phyloP scores from a whole-genome alignment of 2,113 vertebrate genomes.

The Oreochromis aureus region DNA sequence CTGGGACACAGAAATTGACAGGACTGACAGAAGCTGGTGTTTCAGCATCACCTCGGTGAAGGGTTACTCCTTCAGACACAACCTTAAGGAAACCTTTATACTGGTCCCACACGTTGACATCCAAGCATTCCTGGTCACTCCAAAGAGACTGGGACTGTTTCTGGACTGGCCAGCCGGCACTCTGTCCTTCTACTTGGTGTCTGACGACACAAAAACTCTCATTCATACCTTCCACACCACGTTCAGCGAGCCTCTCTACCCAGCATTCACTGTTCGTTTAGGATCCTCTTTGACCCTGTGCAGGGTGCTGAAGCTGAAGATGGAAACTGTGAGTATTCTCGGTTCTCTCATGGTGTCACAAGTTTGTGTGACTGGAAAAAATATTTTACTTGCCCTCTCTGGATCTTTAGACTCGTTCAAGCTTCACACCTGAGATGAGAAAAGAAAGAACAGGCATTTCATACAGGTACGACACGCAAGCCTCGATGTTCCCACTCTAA shows the following conservation, averaged over 20 bases:
- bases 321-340: not conserved
- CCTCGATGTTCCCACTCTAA: not conserved
- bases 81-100: not conserved
- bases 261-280: not conserved
- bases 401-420: not conserved
- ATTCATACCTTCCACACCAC: not conserved
- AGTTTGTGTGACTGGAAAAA: not conserved
- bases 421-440: not conserved
- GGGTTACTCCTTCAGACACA: not conserved
- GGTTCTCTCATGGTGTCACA: too few relatives aligned
- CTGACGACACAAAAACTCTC: not conserved
- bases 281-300: not conserved
- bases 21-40: accelerated
- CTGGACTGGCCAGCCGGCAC: not conserved
- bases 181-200: not conserved
- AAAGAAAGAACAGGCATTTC: not conserved
- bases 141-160: not conserved
- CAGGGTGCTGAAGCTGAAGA: not conserved
- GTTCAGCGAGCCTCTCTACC: not conserved
- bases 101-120: not conserved
- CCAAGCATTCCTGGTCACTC: not conserved
- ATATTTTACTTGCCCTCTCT: not conserved
- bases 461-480: not conserved
- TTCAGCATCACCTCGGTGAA: accelerated
- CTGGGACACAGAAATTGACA: accelerated